Evolutionary conservation across 2,113 vertebrate genomes (phyloP), one percentile per base, ranked within the genome.

Genomic region (Candoia aspera): DNA sequence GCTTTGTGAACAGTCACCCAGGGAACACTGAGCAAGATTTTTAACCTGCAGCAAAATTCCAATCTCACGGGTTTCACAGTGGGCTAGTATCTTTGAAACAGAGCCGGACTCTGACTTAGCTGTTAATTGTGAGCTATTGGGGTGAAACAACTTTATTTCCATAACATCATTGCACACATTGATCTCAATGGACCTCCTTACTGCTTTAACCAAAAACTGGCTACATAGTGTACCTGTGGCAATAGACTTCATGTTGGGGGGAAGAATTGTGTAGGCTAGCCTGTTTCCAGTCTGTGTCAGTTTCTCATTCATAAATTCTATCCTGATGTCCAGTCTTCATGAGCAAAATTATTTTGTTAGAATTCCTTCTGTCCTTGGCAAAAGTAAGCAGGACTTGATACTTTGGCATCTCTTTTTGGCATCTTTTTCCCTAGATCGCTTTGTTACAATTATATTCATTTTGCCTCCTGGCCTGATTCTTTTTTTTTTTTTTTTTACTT

Each of bases 41-140:
- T 79, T 86, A 53, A 86, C 84, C 84, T 86, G 53, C 84, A 86
- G 46, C 84, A 86, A 54, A 86, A 86, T 86, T 86, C 6, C 13
- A 86, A 86, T 53, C 26, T 54, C 84, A 86, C 42, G 17, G 29
- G 6, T 60, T 87, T 60, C 19, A 87, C 55, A 87, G 21, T 42
- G 29, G 86, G 29, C 4, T 33, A 21, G 33, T 26, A 37, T 37
- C n/a, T 87, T 37, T 55, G 24, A 54, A 86, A 86, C 10, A 87
- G 33, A 24, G 21, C 57, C 86, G 46, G 3, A 59, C 37, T 59
- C 73, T 37, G 19, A 55, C 85, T 57, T 86, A 55, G 26, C 29
- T 86, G 26, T 86, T 86, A n/a, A 86, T 37, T 1, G 3, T 37
- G 11, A 21, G 55, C 53, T 86, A 55, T 57, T 55, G 58, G 26